These are phyloP conservation scores for Muscina levida DNA, from an alignment of 2,888 invertebrate genomes.

Conservation along the genomic window DNA sequence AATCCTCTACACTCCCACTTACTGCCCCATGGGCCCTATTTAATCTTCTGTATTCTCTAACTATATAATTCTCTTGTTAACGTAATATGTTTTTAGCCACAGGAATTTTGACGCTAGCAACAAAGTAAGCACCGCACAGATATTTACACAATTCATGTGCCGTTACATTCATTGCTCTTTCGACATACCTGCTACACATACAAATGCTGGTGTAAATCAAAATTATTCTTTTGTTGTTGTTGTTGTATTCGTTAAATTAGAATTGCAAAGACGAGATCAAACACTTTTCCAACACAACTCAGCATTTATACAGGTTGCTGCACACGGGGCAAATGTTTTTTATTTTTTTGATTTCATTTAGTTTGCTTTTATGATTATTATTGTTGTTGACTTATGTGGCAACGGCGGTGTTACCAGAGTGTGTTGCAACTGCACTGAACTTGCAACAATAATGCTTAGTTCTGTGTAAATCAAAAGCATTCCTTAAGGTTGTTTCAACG, in stretches of 20 bases:
- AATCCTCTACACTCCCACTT: too few species aligned
- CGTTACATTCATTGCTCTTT: background rate
- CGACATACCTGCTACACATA: slow-evolving; percentile 14
- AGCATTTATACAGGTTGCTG: slow-evolving; percentile 28
- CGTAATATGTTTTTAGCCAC: too few species aligned
- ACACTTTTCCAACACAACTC: slow-evolving; percentile 29
- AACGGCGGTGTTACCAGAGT: background rate
- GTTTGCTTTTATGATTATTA: slow-evolving; percentile 35
- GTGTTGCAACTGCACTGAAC: background rate
- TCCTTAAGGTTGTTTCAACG: slow-evolving; percentile 51
- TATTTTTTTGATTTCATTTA: background rate
- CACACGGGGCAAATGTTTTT: background rate
- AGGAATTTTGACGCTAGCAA: too few species aligned
- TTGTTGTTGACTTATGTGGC: background rate
- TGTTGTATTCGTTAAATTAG: slow-evolving; percentile 20
- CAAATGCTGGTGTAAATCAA: slow-evolving; percentile 18
- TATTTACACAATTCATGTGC: background rate
- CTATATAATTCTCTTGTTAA: too few species aligned
- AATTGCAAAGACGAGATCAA: slow-evolving; percentile 37
- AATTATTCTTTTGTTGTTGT: slow-evolving; percentile 25
- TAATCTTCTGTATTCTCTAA: too few species aligned
- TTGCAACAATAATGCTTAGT: background rate
- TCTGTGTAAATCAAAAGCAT: slow-evolving; percentile 48
- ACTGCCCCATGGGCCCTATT: too few species aligned
- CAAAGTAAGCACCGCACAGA: too few species aligned